These are phyloP conservation scores for Chironomus striatipennis DNA, from an alignment of 1,140 invertebrate species.

Conservation along the genomic window DNA sequence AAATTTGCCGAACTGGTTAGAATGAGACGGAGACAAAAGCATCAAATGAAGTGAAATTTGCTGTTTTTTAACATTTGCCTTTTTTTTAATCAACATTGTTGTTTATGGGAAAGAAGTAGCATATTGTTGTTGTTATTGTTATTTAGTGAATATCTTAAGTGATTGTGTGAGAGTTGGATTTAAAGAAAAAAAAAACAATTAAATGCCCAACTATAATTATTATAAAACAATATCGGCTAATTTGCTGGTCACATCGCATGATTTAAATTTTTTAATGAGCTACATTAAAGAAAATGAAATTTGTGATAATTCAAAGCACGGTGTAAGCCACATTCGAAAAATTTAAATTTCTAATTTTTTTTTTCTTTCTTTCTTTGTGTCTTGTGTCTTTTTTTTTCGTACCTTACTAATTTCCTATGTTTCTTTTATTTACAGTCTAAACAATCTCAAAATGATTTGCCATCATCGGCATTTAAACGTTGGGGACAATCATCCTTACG, in stretches of 20 bases:
- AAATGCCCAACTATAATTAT: constrained; percentile 18
- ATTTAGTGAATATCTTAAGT: too few species aligned
- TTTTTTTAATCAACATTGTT: not conserved
- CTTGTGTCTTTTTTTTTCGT: too few species aligned
- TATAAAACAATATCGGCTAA: not conserved
- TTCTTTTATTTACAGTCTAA: constrained; percentile 31
- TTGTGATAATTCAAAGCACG: constrained; percentile 10
- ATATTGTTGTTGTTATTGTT: too few species aligned
- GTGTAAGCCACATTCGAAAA: constrained; percentile 9
- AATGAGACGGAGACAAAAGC: not conserved
- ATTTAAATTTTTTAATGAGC: constrained; percentile 26
- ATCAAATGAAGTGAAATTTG: not conserved
- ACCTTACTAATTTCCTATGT: not conserved
- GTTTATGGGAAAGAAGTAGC: not conserved
- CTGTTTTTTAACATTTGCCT: not conserved
- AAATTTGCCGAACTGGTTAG: not conserved
- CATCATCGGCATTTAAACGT: constrained; percentile 43
- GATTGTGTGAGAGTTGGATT: too few species aligned
- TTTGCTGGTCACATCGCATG: constrained; percentile 26
- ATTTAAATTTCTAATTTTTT: constrained; percentile 8
- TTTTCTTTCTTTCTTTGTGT: not conserved
- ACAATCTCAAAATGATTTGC: constrained; percentile 43
- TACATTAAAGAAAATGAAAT: constrained; percentile 28
- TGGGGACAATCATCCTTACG: constrained; percentile 47
- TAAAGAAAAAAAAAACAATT: not conserved